phyloP scores from a whole-genome alignment of 2,888 invertebrate species.

The Rotaria socialis region DNA sequence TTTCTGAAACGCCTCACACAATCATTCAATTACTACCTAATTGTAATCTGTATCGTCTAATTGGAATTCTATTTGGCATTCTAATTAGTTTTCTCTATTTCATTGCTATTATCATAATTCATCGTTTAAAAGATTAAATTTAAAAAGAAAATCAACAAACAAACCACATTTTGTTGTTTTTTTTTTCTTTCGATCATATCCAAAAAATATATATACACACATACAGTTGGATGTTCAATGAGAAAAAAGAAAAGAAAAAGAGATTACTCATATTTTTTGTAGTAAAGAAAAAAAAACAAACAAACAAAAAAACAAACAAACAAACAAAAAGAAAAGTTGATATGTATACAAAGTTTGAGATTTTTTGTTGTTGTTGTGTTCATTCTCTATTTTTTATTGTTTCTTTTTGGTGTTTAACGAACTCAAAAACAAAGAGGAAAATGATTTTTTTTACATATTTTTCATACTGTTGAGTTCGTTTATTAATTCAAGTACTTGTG shows the following conservation, averaged over 20 bases:
- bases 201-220: slow-evolving; percentile 17
- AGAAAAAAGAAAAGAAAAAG: not conserved
- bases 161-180: not conserved
- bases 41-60: too few relatives aligned
- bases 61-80: too few relatives aligned
- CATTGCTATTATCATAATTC: not conserved
- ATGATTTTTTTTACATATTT: not conserved
- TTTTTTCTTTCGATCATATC: slow-evolving; percentile 23
- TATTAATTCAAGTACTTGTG: slow-evolving; percentile 34
- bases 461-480: slow-evolving; percentile 27
- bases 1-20: not conserved
- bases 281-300: slow-evolving; percentile 8
- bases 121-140: not conserved
- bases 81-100: too few relatives aligned
- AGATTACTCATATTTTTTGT: slow-evolving; percentile 24
- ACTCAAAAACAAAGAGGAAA: not conserved
- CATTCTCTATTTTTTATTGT: not conserved
- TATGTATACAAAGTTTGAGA: slow-evolving; percentile 25
- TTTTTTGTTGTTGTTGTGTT: not conserved
- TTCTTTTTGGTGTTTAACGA: not conserved
- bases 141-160: not conserved
- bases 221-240: not conserved
- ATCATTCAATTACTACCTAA: too few relatives aligned
- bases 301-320: not conserved
- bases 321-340: not conserved